These are phyloP conservation scores for Ophonus ardosiacus DNA, from an alignment of 2,888 invertebrate species.

Conservation along the genomic window DNA sequence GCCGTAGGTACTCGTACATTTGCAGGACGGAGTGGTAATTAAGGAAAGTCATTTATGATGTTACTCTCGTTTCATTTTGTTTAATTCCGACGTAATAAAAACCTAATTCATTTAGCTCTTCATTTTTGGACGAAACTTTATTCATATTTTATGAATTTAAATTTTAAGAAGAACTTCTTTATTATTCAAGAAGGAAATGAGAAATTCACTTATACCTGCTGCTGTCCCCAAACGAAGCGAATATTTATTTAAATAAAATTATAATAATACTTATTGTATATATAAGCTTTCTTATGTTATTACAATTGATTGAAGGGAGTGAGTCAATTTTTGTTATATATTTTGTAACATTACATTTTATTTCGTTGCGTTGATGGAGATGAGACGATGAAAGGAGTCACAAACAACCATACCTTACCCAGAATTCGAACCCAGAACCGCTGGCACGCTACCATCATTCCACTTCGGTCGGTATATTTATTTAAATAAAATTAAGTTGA, in stretches of 20 bases:
- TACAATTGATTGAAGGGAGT: too few species aligned
- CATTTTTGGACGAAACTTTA: constrained; percentile 1
- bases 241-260: too few species aligned
- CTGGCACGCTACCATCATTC: too few species aligned
- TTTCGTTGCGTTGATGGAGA: too few species aligned
- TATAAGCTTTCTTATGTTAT: too few species aligned
- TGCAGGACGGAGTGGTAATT: constrained; percentile 9
- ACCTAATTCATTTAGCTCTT: constrained; percentile 22
- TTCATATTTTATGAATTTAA: constrained; percentile 26
- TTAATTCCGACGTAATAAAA: constrained; percentile 34
- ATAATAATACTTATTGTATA: too few species aligned
- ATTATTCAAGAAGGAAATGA: neutral
- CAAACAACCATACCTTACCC: too few species aligned
- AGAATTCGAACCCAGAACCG: too few species aligned
- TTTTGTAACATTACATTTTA: too few species aligned
- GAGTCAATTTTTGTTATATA: too few species aligned
- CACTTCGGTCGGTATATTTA: too few species aligned
- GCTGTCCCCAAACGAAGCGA: neutral
- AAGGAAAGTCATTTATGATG: constrained; percentile 25
- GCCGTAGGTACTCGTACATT: neutral
- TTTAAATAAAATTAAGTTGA: neutral
- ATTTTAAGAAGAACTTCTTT: constrained; percentile 1
- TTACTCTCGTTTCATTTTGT: constrained; percentile 16
- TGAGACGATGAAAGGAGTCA: too few species aligned
- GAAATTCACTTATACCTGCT: neutral